phyloP scores from a whole-genome alignment of 2,888 invertebrate species.

The Ectemnius cavifrons region DNA sequence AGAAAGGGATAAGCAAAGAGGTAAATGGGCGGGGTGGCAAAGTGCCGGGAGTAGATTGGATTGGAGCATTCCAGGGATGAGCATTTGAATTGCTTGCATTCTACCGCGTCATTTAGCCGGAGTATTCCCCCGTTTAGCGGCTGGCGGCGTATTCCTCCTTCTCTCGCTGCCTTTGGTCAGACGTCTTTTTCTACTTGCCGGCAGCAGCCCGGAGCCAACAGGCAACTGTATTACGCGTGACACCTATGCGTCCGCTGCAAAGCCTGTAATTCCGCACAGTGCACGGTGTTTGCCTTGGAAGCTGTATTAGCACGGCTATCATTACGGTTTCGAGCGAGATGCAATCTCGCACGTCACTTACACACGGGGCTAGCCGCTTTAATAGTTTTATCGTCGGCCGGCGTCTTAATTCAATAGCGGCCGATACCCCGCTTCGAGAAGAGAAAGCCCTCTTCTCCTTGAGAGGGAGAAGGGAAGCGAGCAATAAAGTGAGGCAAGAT shows the following conservation, averaged over 20 bases:
- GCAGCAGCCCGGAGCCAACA: constrained; percentile 17
- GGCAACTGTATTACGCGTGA: constrained; percentile 54
- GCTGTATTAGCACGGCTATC: constrained; percentile 50
- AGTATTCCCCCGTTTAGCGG: constrained; percentile 3
- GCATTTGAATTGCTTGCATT: constrained; percentile 57
- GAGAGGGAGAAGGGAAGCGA: too few species aligned
- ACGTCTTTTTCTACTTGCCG: constrained; percentile 1
- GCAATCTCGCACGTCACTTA: constrained; percentile 23
- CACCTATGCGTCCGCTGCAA: constrained; percentile 28
- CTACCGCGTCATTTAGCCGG: constrained; percentile 34
- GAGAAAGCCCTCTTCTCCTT: too few species aligned
- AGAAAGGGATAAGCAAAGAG: constrained; percentile 8
- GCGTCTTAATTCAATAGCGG: constrained; percentile 7
- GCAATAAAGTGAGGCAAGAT: too few species aligned
- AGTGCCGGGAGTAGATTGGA: constrained; percentile 57
- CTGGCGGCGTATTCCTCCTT: background rate
- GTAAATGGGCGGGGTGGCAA: constrained; percentile 49
- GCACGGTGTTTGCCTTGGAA: constrained; percentile 43
- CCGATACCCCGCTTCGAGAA: too few species aligned
- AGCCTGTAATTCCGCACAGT: constrained; percentile 51
- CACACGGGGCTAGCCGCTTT: constrained; percentile 15
- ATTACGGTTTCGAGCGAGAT: constrained; percentile 36
- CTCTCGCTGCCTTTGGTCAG: background rate
- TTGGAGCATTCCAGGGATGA: constrained; percentile 60
- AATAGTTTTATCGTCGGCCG: constrained; percentile 15